phyloP scores from a whole-genome alignment of 2,797 vertebrate genomes.

The Enteromius treurensis region DNA sequence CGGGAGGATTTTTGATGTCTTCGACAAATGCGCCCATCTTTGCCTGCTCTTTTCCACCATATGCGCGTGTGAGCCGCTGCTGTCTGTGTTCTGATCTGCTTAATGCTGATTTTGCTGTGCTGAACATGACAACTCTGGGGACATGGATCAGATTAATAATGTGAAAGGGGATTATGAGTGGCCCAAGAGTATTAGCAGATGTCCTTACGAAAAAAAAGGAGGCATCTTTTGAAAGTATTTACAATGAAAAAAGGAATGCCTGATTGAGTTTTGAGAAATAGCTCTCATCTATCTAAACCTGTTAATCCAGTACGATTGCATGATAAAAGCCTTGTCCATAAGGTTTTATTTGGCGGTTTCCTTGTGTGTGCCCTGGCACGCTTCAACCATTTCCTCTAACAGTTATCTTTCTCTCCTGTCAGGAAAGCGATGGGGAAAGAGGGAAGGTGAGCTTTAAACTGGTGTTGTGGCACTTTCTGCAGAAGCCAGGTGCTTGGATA shows the following conservation, averaged over 20 bases:
- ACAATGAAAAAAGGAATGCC: conserved; percentile 63
- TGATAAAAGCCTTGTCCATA: conserved; percentile 13
- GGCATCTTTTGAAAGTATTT: conserved; percentile 69
- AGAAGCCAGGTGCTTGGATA: conserved; percentile 44
- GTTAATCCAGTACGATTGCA: conserved; percentile 13
- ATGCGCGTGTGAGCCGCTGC: conserved; percentile 69
- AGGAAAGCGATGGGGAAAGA: conserved; percentile 31
- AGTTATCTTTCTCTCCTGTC: conserved; percentile 45
- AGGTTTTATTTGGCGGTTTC: conserved; percentile 36
- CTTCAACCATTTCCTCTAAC: conserved; percentile 35
- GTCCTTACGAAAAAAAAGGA: conserved; percentile 63
- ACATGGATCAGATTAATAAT: conserved; percentile 77
- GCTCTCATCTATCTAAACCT: conserved; percentile 35
- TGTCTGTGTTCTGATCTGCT: conserved; percentile 73
- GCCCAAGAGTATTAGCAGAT: conserved; percentile 74
- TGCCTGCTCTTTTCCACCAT: conserved; percentile 74
- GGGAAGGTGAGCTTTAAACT: conserved; percentile 27
- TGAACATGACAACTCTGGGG: conserved; percentile 76
- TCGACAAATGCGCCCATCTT: conserved; percentile 75
- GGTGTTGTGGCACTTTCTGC: conserved; percentile 8
- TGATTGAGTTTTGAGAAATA: conserved; percentile 33
- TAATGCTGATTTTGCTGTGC: conserved; percentile 72
- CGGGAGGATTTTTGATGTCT: conserved; percentile 69
- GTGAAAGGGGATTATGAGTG: conserved; percentile 79
- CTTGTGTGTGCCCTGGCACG: conserved; percentile 22